Base-by-base conservation (phyloP, 2,888 invertebrate genomes). In the Penaeus monodon region DNA sequence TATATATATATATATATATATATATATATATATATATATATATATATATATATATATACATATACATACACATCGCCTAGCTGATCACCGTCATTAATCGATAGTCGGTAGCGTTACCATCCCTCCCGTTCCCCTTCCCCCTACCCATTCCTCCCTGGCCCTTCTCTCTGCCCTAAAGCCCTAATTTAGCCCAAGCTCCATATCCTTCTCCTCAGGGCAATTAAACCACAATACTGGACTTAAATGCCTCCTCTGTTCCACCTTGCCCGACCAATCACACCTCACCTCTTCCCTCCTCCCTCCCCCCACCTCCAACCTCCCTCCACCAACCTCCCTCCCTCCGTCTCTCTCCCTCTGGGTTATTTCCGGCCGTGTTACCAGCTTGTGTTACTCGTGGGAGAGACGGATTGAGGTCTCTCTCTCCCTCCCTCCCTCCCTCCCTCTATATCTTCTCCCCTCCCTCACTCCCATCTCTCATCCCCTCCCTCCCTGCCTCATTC, bases 341-440 rank as follows among this genome's bases (percentile, higher is more conserved):
- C 77, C 76, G 27, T 22, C 12, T 24, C 77, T 12, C 20, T 8
- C 77, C 77, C 27, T 22, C 6, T 8, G 77, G 49, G 57, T 63
- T 57, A 27, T 63, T n/a, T 12, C 57, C 12, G 14, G n/a, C 14
- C 63, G 27, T 29, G 57, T 77, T 22, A 77, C 29, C 57, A 63
- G 77, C 63, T 38, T 27, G 57, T 29, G 63, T 14, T 57, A 49
- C 77, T 24, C 77, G 57, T 14, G 63, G 77, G 77, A 77, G 76
- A 44, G 49, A 38, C 73, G 17, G 76, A 44, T n/a, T 44, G 49
- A 44, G 38, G 73, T 38, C 73, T 38, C 76, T 44, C n/a, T 0
- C n/a, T 73, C 44, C 49, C 24, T 38, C 22, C 24, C 27, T 27
- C 57, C 14, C 27, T 29, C 27, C 57, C 44, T 27, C 76, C 27